These are phyloP conservation scores for Lagenorhynchus albirostris DNA, from an alignment of 2,113 vertebrate genomes.

Conservation along the genomic window DNA sequence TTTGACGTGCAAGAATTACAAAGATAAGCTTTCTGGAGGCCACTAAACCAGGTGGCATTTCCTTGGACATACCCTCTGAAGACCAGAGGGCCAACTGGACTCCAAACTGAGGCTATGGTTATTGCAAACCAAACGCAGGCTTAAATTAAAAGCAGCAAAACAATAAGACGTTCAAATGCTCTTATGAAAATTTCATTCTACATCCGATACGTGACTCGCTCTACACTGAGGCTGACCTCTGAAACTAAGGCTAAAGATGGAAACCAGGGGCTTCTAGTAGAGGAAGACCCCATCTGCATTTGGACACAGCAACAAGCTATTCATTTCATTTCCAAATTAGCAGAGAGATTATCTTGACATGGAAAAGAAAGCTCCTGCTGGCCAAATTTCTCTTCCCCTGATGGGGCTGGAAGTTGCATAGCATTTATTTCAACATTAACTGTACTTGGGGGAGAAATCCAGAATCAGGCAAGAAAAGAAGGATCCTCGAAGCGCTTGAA, in stretches of 20 bases:
- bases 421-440: neutral
- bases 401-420: neutral
- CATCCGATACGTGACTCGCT: neutral
- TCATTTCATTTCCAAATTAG: conserved; percentile 15
- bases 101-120: neutral
- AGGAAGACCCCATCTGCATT: neutral
- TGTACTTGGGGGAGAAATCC: neutral
- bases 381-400: neutral
- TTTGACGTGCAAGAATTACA: neutral
- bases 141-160: neutral
- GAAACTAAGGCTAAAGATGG: neutral
- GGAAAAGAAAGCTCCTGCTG: neutral
- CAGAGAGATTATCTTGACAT: neutral
- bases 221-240: neutral
- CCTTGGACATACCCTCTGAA: neutral
- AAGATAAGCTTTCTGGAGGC: neutral
- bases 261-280: neutral
- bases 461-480: neutral
- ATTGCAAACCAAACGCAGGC: neutral
- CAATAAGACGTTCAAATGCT: neutral
- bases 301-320: neutral
- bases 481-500: neutral
- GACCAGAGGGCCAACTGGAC: neutral
- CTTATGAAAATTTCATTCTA: neutral
- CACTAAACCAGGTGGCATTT: neutral